phyloP scores from a whole-genome alignment of 2,797 vertebrate species.

The Diplodus sargus region DNA sequence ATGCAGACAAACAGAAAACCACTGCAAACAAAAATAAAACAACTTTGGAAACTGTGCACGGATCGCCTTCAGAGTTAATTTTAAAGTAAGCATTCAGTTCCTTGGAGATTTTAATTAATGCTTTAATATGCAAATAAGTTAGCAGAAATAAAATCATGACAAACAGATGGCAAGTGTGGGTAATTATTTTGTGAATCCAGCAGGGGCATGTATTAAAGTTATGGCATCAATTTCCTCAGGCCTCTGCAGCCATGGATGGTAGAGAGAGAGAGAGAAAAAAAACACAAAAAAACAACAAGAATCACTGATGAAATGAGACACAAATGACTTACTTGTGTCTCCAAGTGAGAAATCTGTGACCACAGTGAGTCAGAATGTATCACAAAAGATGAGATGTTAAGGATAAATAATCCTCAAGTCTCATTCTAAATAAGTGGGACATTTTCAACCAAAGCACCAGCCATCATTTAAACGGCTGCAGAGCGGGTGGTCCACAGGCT shows the following conservation, averaged over 20 bases:
- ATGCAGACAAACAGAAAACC: constrained; percentile 72
- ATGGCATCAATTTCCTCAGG: constrained; percentile 81
- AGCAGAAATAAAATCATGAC: constrained; percentile 93
- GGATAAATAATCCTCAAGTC: constrained; percentile 33
- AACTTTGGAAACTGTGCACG: constrained; percentile 73
- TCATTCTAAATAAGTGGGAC: constrained; percentile 24
- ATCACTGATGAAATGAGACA: constrained; percentile 49
- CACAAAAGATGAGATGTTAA: constrained; percentile 22
- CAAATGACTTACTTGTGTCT: constrained; percentile 59
- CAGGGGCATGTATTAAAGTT: constrained; percentile 84
- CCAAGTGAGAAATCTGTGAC: constrained; percentile 58
- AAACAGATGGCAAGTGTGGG: constrained; percentile 98
- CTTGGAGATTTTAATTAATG: constrained; percentile 98
- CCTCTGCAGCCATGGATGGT: constrained; percentile 69
- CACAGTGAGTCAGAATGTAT: constrained; percentile 34
- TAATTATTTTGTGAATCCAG: constrained; percentile 90
- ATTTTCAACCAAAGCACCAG: constrained; percentile 4
- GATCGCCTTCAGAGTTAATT: constrained; percentile 84
- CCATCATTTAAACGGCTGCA: neutral
- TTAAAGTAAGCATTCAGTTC: constrained; percentile 84
- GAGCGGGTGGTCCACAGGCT: neutral
- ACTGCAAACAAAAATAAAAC: constrained; percentile 78
- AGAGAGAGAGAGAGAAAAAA: neutral
- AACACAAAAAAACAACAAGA: neutral
- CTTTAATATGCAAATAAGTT: constrained; percentile 99